phyloP scores from a whole-genome alignment of 2,113 vertebrate genomes.

The Coreoperca whiteheadi region DNA sequence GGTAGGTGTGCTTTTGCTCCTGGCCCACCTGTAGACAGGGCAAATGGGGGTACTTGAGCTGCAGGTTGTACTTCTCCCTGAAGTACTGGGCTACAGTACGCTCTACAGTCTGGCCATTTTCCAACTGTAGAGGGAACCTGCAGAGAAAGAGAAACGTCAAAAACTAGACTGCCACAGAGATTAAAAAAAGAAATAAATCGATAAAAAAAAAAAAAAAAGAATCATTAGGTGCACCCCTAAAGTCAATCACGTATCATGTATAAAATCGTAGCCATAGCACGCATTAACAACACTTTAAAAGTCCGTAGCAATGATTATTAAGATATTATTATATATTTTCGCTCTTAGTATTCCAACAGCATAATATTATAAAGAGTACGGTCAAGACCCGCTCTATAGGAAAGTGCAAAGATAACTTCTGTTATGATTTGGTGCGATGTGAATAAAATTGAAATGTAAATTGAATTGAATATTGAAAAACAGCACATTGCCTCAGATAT shows the following conservation, averaged over 20 bases:
- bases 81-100: conserved; percentile 99
- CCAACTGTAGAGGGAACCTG: conserved; percentile 98
- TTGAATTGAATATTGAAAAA: no score
- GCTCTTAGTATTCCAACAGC: neutral
- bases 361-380: no score
- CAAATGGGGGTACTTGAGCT: conserved; percentile 98
- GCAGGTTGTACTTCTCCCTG: conserved; percentile 98
- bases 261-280: neutral
- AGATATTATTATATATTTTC: neutral
- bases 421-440: no score
- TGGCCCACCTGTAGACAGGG: conserved; percentile 99
- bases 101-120: conserved; percentile 98
- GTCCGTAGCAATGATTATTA: neutral
- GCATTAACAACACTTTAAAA: neutral
- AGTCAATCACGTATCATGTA: neutral
- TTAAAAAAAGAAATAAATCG: no score
- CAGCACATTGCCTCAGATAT: neutral
- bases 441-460: no score
- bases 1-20: conserved; percentile 99
- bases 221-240: no score
- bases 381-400: no score
- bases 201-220: no score
- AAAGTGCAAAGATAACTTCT: no score
- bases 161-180: neutral
- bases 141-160: neutral